phyloP scores from a whole-genome alignment of 2,113 vertebrate genomes.

The Lampris incognitus region DNA sequence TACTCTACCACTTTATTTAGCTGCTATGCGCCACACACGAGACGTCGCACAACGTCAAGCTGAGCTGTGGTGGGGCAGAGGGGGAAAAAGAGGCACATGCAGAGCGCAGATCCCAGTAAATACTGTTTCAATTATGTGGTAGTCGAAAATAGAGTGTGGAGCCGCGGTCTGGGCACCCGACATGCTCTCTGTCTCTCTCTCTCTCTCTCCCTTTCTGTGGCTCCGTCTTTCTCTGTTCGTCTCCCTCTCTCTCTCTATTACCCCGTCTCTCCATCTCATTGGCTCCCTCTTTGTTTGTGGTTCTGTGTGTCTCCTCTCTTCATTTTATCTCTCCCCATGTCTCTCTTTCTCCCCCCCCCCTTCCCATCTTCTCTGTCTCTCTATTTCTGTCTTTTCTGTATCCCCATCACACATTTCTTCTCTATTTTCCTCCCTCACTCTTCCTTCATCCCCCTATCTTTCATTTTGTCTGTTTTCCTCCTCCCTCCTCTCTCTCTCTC shows the following conservation, averaged over 20 bases:
- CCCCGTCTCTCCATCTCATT: slow-evolving; percentile 27
- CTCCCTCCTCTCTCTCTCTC: slow-evolving; percentile 51
- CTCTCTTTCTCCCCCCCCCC: not conserved
- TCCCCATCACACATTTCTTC: not conserved
- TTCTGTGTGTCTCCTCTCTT: not conserved
- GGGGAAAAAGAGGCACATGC: slow-evolving; percentile 49
- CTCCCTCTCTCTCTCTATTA: slow-evolving; percentile 22
- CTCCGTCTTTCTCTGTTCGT: slow-evolving; percentile 56
- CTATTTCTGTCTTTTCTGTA: not conserved
- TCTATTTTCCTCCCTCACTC: slow-evolving; percentile 1
- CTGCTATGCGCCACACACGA: slow-evolving; percentile 74
- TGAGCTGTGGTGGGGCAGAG: slow-evolving; percentile 64
- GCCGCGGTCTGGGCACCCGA: slow-evolving; percentile 85
- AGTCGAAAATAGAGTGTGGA: slow-evolving; percentile 89
- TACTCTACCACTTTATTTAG: slow-evolving; percentile 53
- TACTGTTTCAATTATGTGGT: slow-evolving; percentile 93
- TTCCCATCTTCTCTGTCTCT: not conserved
- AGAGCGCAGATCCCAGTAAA: slow-evolving; percentile 78
- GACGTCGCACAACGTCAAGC: slow-evolving; percentile 60
- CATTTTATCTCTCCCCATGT: not conserved
- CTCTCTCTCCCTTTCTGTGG: slow-evolving; percentile 55
- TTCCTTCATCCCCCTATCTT: slow-evolving; percentile 34
- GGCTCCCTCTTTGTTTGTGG: not conserved
- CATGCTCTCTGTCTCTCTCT: slow-evolving; percentile 56
- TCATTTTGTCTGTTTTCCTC: no score